These are phyloP conservation scores for Zosterops japonicus DNA, from an alignment of 2,113 vertebrate genomes.

Conservation along the genomic window DNA sequence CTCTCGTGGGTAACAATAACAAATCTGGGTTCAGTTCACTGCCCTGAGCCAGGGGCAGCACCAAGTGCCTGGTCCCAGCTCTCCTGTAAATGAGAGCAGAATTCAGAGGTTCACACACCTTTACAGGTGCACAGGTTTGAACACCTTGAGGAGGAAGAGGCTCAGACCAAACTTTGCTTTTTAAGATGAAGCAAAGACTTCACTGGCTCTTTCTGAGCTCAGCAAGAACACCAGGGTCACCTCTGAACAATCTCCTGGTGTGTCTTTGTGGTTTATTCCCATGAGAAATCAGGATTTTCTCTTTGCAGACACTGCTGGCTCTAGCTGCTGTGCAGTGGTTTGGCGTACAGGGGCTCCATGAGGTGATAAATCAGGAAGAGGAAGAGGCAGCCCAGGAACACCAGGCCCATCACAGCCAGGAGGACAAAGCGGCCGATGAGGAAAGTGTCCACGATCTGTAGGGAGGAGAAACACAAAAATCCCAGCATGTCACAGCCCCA, in stretches of 20 bases:
- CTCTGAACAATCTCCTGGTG: background rate
- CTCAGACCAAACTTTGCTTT: background rate
- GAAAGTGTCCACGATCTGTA: conserved; percentile 86
- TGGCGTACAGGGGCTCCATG: conserved; percentile 86
- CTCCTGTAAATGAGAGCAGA: background rate
- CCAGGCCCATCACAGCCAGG: conserved; percentile 69
- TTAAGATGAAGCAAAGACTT: background rate
- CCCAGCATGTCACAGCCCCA: fast-evolving
- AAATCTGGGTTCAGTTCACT: background rate
- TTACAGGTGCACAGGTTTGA: background rate
- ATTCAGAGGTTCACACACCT: background rate
- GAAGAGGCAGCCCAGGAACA: conserved; percentile 81
- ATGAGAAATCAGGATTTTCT: background rate
- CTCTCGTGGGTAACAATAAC: background rate
- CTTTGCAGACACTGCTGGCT: fast-evolving
- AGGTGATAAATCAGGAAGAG: conserved; percentile 84
- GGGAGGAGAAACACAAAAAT: background rate
- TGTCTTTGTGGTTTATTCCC: background rate
- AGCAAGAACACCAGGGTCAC: fast-evolving
- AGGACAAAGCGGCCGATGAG: conserved; percentile 89
- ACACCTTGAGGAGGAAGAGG: background rate
- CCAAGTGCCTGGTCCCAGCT: background rate
- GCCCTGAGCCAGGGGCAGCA: background rate
- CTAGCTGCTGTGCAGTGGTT: conserved; percentile 72
- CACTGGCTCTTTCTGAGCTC: background rate